Evolutionary conservation across 2,113 vertebrate genomes (phyloP).

Genomic region (Parus major): DNA sequence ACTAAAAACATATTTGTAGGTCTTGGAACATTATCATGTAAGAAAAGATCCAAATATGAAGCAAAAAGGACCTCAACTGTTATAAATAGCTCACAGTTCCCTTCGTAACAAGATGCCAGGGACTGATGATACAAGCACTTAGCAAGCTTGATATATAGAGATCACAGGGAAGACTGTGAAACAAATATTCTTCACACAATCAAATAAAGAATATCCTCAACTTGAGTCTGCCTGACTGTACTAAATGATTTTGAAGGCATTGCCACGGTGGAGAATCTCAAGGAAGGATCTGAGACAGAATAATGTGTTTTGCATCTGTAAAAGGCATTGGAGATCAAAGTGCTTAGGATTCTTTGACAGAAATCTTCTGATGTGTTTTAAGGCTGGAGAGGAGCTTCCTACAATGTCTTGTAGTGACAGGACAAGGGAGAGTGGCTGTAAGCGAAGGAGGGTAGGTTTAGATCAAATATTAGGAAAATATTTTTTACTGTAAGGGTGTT

Average conservation of each 20-base stretch:
- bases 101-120: neutral
- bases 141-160: neutral
- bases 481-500: neutral
- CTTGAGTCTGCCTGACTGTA: neutral
- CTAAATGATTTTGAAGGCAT: neutral
- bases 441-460: neutral
- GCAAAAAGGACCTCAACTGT: neutral
- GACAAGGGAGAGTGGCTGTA: neutral
- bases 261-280: neutral
- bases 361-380: neutral
- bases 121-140: neutral
- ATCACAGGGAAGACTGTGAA: neutral
- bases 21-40: neutral
- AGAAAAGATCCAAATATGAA: neutral
- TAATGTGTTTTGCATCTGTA: neutral
- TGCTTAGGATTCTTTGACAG: neutral
- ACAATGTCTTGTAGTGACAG: neutral
- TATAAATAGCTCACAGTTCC: neutral
- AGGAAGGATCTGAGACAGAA: neutral
- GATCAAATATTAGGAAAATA: neutral
- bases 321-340: neutral
- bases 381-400: neutral
- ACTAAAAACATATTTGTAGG: neutral
- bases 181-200: neutral
- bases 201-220: neutral